Evolutionary conservation across 2,888 invertebrate species (phyloP), one percentile per base, ranked within the genome.

Genomic region (Hypomecis punctinalis): DNA sequence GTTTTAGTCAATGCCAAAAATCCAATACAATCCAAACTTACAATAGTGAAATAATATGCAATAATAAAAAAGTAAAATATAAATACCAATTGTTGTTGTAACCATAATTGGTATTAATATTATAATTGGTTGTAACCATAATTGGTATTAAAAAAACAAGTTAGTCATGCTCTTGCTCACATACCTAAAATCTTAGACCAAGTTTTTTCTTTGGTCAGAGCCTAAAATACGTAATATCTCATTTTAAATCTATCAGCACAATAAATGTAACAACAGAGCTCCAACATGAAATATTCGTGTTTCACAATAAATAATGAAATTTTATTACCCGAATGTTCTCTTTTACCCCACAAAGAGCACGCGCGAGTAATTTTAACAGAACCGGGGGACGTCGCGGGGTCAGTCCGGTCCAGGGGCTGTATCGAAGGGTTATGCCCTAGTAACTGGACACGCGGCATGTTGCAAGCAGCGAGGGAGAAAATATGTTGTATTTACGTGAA

Each of bases 391-490:
- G 91, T 89, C 85, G 81, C 64, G 80, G 85, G 92, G 92, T 91
- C 91, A 91, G 71, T 79, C 67, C 70, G 75, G 70, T 58, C 76
- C 72, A 70, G 79, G 81, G 85, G 82, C 75, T 64, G 79, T 70
- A 76, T 57, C 61, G 80, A 85, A 89, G 91, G 92, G 90, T 88
- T 89, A 82, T 86, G 84, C 89, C 90, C 88, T 86, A 86, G 86
- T 86, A 84, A 87, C 86, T 86, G 88, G 80, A 76, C 87, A 81
- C 73, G 78, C 71, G 82, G 77, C 47, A 23, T 45, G 13, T 37
- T 40, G 23, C 23, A 23, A 23, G 23, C 3, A 23, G 23, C 23
- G 33, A 47, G 47, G 40, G 47, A 11, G 46, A 5, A 10, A 33
- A n/a, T n/a, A 49, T 9, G 39, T 40, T 40, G 40, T 40, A 40